These are phyloP conservation scores for Zaprionus obscuricornis DNA, from an alignment of 2,888 invertebrate species.

Conservation along the genomic window DNA sequence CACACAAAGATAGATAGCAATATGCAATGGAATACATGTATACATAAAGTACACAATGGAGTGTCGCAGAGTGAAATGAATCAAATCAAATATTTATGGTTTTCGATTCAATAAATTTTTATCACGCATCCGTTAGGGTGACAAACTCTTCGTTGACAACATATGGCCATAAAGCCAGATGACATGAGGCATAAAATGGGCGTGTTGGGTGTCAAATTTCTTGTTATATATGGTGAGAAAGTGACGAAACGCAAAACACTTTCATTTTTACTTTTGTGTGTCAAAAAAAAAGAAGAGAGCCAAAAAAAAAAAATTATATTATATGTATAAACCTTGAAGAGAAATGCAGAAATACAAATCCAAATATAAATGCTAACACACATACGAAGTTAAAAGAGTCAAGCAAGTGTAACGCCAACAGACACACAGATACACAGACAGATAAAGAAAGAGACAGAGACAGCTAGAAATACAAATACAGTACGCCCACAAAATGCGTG, in stretches of 20 bases:
- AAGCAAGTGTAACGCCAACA: constrained; percentile 18
- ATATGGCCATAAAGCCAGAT: constrained; percentile 43
- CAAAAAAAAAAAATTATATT: constrained; percentile 50
- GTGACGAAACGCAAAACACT: constrained; percentile 23
- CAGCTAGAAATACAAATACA: neutral
- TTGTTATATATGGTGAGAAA: constrained; percentile 3
- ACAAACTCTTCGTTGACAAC: constrained; percentile 41
- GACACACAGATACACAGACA: neutral
- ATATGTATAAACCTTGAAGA: constrained; percentile 36
- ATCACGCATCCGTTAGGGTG: constrained; percentile 61
- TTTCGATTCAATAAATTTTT: constrained; percentile 77
- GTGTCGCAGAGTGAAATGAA: constrained; percentile 56
- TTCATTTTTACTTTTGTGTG: no score
- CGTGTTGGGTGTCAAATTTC: constrained; percentile 48
- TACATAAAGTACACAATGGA: constrained; percentile 19
- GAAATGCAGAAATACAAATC: constrained; percentile 53
- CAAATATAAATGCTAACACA: constrained; percentile 2
- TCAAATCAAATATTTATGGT: constrained; percentile 78
- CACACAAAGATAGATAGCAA: neutral
- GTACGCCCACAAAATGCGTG: constrained; percentile 9
- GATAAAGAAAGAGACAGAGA: constrained; percentile 1
- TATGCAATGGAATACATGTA: no score
- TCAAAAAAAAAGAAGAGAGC: constrained; percentile 2
- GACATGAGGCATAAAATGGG: constrained; percentile 19
- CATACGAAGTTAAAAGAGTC: constrained; percentile 11